These are phyloP conservation scores for Pantherophis guttatus DNA, from an alignment of 2,113 vertebrate genomes.

Conservation along the genomic window DNA sequence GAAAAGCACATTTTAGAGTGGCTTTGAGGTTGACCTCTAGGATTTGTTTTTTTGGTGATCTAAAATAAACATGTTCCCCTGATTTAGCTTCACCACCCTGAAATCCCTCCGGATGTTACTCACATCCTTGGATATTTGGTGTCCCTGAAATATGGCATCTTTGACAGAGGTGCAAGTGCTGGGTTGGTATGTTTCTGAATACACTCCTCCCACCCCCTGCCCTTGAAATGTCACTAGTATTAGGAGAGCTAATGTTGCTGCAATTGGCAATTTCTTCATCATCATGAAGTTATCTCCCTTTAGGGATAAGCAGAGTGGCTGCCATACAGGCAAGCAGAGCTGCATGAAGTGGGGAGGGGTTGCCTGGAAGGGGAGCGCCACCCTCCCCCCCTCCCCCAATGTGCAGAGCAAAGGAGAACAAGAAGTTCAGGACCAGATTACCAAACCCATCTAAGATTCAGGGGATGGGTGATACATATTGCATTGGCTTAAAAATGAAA, in stretches of 20 bases:
- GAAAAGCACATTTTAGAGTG: not conserved
- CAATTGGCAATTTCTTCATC: conserved; percentile 51
- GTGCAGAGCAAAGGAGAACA: conserved; percentile 53
- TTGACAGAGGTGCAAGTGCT: not conserved
- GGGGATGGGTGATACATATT: conserved; percentile 78
- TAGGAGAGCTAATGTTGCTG: conserved; percentile 37
- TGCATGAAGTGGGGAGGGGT: conserved; percentile 35
- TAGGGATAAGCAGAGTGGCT: not conserved
- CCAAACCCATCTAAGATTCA: conserved; percentile 71
- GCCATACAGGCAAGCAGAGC: conserved; percentile 10
- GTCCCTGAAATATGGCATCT: not conserved
- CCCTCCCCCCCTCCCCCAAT: conserved; percentile 57
- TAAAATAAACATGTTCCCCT: not conserved
- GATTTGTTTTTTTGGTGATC: not conserved
- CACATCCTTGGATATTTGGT: not conserved
- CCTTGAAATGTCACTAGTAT: conserved; percentile 19
- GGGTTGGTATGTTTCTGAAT: not conserved
- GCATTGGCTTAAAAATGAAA: conserved; percentile 75
- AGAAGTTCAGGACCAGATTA: conserved; percentile 56
- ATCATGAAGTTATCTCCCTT: conserved; percentile 47
- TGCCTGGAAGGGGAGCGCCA: conserved; percentile 43
- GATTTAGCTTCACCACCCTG: not conserved
- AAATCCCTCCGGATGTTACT: not conserved
- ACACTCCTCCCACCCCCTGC: not conserved
- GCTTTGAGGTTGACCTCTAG: not conserved